Base-by-base conservation (phyloP, 2,888 invertebrate species). In the Leucophenga montana region DNA sequence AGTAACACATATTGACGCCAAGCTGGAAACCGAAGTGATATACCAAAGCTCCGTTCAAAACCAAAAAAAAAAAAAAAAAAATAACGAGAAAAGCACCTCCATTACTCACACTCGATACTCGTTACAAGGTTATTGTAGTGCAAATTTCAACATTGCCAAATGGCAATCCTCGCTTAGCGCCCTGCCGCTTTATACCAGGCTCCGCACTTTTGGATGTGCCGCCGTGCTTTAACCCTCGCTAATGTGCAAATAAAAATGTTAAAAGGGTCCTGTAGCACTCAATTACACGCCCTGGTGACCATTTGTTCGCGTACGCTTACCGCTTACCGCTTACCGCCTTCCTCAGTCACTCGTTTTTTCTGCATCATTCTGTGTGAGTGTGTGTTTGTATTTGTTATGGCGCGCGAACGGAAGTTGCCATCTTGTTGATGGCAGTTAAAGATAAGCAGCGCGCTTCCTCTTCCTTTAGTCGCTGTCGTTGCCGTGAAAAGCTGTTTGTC, bases 211-310 rank as follows among this genome's bases (percentile, higher is more conserved):
- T 11, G 8, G 39, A 8, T 39, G 8, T 1, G 39, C 11, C 9
- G 39, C 11, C 39, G 8, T 11, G 11, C 39, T 39, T 39, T 39
- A 88, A 87, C 87, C 88, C n/a, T 85, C 85, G 88, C 87, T 88
- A 88, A 87, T 87, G 88, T 86, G 87, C 88, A 88, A 87, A 87
- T 87, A 88, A 88, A 88, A 88, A 87, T 87, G 88, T 88, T 88
- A 88, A 88, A 88, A 87, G 87, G 87, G 85, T 86, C 86, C 87
- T 87, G 88, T 88, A 87, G 87, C 88, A 88, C 88, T 88, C 88
- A 88, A 88, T 88, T 88, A 88, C 87, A 88, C 88, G 88, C 88
- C 88, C 87, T 82, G 87, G 86, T 87, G 88, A 88, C 88, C 88
- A 87, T 82, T 79, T 81, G 77, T 71, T 73, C 59, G 68, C 66